A percentile compares a stretch with the other conserved stretches of the same genome.
Evolutionary conservation across 2,888 invertebrate species (phyloP).

Genomic region (Prenolepis imparis): DNA sequence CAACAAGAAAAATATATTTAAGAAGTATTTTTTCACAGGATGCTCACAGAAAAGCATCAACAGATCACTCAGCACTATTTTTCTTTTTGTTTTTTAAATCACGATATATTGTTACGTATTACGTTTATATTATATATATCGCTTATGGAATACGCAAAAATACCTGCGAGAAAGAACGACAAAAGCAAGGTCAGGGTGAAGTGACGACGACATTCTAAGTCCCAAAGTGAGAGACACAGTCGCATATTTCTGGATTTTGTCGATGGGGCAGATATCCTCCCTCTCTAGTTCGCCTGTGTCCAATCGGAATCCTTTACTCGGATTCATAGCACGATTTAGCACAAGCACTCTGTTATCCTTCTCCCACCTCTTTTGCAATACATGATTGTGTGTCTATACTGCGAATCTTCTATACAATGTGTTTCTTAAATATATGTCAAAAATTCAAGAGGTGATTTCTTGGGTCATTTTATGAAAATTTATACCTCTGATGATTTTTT

Average conservation of each 20-base stretch:
- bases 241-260: background rate
- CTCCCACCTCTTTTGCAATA: background rate
- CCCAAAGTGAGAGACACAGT: conserved; percentile 1
- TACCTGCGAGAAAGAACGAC: background rate
- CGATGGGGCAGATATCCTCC: conserved; percentile 18
- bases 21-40: background rate
- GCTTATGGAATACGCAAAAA: background rate
- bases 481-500: too few relatives aligned
- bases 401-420: background rate
- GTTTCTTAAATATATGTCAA: too few relatives aligned
- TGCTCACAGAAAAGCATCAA: background rate
- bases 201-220: background rate
- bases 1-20: background rate
- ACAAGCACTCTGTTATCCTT: background rate
- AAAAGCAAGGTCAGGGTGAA: background rate
- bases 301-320: conserved; percentile 9
- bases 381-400: background rate
- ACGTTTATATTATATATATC: background rate
- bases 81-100: background rate
- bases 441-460: too few relatives aligned
- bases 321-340: conserved; percentile 13
- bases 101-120: background rate
- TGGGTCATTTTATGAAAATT: too few relatives aligned
- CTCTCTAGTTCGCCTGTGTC: background rate
- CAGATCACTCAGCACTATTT: background rate